phyloP scores from a whole-genome alignment of 2,113 vertebrate species.

The Sturnira hondurensis region DNA sequence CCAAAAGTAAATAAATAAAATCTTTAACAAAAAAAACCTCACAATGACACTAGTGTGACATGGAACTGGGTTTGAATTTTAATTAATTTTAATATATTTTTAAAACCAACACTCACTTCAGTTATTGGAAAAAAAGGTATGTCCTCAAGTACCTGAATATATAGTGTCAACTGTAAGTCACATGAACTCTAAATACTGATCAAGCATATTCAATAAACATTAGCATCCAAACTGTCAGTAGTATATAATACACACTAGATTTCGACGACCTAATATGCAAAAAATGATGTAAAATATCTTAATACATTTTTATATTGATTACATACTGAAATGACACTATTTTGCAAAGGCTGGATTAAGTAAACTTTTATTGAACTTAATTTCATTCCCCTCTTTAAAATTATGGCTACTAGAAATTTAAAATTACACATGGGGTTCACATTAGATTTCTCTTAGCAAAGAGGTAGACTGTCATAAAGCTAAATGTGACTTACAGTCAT shows the following conservation, averaged over 20 bases:
- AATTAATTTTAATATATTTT: not conserved
- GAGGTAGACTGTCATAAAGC: slow-evolving; percentile 2
- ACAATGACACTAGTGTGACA: not conserved
- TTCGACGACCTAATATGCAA: not conserved
- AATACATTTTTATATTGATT: slow-evolving; percentile 4
- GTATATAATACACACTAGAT: not conserved
- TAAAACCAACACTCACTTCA: not conserved
- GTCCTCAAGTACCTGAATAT: not conserved
- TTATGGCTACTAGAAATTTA: not conserved
- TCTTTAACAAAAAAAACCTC: too few relatives aligned
- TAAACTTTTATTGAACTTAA: not conserved
- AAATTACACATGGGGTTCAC: not conserved
- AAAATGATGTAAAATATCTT: not conserved
- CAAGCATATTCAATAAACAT: not conserved
- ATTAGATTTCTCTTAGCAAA: not conserved
- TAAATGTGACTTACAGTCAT: not conserved
- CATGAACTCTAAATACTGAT: not conserved
- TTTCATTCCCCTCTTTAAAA: not conserved
- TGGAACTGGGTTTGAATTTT: not conserved
- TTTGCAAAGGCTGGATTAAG: not conserved
- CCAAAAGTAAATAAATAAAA: too few relatives aligned
- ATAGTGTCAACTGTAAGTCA: not conserved
- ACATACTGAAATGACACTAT: not conserved
- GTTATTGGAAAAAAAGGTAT: not conserved
- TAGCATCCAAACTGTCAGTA: not conserved